These are phyloP conservation scores for Hirundichthys speculiger DNA, from an alignment of 2,113 vertebrate species.

Conservation along the genomic window DNA sequence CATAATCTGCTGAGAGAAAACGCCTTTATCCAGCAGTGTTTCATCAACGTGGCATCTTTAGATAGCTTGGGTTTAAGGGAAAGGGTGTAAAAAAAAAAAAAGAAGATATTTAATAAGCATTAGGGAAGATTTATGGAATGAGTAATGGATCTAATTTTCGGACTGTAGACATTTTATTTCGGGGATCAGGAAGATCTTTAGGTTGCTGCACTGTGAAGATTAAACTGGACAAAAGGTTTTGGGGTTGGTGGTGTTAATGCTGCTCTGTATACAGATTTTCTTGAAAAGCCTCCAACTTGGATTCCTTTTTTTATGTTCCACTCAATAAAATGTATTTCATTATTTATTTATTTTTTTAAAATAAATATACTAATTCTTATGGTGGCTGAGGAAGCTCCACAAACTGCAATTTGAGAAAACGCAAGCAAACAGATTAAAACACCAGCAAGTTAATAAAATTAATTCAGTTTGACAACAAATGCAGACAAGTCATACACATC, in stretches of 20 bases:
- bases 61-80: constrained; percentile 32
- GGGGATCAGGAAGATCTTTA: constrained; percentile 24
- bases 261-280: constrained; percentile 7
- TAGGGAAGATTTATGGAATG: constrained; percentile 37
- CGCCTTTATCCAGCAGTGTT: constrained; percentile 42
- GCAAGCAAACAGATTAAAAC: no score
- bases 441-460: no score
- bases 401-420: no score
- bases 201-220: constrained; percentile 52
- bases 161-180: constrained; percentile 22
- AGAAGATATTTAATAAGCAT: constrained; percentile 48
- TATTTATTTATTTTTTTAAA: no score
- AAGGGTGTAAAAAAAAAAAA: constrained; percentile 1
- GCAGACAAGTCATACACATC: no score
- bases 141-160: constrained; percentile 59
- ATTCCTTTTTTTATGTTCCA: no score
- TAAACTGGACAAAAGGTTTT: constrained; percentile 39
- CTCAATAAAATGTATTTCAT: no score
- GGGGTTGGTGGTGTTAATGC: constrained; percentile 17
- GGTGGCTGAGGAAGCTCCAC: no score
- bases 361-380: no score
- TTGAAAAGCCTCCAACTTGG: neutral
- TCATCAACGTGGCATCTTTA: constrained; percentile 26
- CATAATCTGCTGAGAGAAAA: constrained; percentile 44
- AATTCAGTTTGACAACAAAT: no score